A percentile compares a stretch with the other conserved stretches of the same genome.
phyloP scores from a whole-genome alignment of 2,797 vertebrate species.

The Thunnus albacares region DNA sequence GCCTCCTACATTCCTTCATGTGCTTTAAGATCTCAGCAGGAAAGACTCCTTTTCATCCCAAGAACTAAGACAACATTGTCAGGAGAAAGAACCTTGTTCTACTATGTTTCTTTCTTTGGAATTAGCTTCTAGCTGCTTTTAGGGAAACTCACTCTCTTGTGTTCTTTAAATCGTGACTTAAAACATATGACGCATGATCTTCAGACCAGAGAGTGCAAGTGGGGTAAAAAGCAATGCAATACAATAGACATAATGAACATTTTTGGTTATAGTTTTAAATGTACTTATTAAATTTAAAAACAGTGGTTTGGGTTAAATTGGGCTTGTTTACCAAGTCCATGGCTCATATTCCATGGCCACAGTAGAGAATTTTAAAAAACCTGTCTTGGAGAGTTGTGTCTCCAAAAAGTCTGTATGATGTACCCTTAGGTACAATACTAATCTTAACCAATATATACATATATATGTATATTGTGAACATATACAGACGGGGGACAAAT shows the following conservation, averaged over 20 bases:
- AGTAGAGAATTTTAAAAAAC: not conserved
- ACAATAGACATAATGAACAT: not conserved
- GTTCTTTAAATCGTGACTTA: not conserved
- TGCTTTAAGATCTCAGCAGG: constrained; percentile 19
- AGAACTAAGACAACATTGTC: constrained; percentile 7
- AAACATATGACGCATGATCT: not conserved
- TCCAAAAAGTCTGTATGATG: not conserved
- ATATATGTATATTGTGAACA: too few relatives aligned
- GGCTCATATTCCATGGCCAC: not conserved
- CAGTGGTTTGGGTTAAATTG: not conserved
- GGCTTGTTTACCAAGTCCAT: not conserved
- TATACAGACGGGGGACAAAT: too few relatives aligned
- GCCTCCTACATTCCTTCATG: not conserved
- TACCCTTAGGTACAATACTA: constrained; percentile 1
- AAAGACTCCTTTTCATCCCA: not conserved
- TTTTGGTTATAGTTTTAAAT: not conserved
- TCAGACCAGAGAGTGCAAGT: not conserved
- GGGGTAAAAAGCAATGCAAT: not conserved
- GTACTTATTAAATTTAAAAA: not conserved
- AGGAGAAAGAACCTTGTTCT: not conserved
- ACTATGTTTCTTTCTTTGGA: not conserved
- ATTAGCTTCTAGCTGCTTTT: not conserved
- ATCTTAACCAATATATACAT: not conserved
- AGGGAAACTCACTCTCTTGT: not conserved
- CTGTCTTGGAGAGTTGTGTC: not conserved